Evolutionary conservation across 2,113 vertebrate species (phyloP).

Genomic region (Ariopsis seemanni): DNA sequence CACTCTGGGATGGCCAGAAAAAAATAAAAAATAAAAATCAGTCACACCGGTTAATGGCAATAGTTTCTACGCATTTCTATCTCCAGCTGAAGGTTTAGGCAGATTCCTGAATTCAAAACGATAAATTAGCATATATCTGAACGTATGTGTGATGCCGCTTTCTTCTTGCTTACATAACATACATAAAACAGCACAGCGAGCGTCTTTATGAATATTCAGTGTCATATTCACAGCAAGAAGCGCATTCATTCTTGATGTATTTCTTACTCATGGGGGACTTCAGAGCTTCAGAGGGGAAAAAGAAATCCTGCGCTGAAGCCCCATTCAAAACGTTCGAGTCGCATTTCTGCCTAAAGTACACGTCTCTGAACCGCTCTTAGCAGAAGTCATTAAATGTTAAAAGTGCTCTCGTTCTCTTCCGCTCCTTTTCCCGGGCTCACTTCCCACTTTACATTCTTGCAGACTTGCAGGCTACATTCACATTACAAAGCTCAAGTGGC

Average conservation of each 20-base stretch:
- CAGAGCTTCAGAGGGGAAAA: neutral
- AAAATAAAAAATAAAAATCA: neutral
- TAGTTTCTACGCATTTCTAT: slow-evolving; percentile 3
- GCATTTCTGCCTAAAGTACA: neutral
- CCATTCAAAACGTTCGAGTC: neutral
- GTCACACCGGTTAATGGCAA: neutral
- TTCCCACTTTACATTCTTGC: neutral
- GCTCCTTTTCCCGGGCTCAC: neutral
- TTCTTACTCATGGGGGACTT: slow-evolving; percentile 15
- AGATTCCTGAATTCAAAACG: neutral
- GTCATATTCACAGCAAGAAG: neutral
- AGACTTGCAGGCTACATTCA: neutral
- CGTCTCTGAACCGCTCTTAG: slow-evolving; percentile 6
- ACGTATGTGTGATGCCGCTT: neutral
- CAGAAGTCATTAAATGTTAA: slow-evolving; percentile 47
- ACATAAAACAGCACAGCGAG: no score
- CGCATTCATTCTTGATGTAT: slow-evolving; percentile 22
- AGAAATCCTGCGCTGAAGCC: neutral
- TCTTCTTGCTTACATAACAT: slow-evolving; percentile 17
- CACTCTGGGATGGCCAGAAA: neutral
- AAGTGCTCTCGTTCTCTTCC: slow-evolving; percentile 10
- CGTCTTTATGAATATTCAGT: slow-evolving; percentile 33
- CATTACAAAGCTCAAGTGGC: neutral
- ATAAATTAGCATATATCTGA: slow-evolving; percentile 2
- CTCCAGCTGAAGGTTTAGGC: neutral